Base-by-base conservation (phyloP, 2,797 vertebrate species). In the Macropodus opercularis region DNA sequence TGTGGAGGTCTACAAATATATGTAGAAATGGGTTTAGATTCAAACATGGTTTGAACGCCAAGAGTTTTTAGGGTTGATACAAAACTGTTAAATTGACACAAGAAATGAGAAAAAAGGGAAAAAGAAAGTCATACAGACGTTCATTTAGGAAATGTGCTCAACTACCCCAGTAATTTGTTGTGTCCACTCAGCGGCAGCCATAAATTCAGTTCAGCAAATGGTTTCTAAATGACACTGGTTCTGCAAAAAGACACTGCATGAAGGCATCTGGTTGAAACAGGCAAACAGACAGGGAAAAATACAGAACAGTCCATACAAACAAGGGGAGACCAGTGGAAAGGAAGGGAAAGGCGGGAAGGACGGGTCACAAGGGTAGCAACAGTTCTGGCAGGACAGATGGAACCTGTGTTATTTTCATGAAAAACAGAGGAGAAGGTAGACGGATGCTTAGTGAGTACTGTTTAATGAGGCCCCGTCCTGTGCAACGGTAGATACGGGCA, bases 161-260 rank as follows among this genome's bases (percentile, higher is more conserved):
- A 89, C 85, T 86, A 89, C 86, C 89, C 82, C 57, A 35, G 66
- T 73, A 75, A 84, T 84, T 86, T 88, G 80, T 77, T 89, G 86
- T 79, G 71, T 90, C 86, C 88, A 75, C 79, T 87, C 85, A 90
- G 81, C 60, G 73, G 48, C 89, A 90, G 79, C 74, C 75, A 85
- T 84, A 84, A 81, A 90, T 77, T 88, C 83, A 87, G 81, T 83
- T 88, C 85, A 90, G 86, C 79, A 89, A 90, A 90, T 86, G 85
- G 87, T 87, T 89, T 90, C 84, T 90, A 89, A 85, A 90, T 89
- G 83, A 90, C 77, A 84, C 89, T 87, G 85, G 87, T 87, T 91
- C 87, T 90, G 84, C 75, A 85, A 91, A 89, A 89, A 90, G 85
- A 87, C 85, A 89, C 76, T 73, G 75, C n/a, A 52, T 87, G 83